Base-by-base conservation (phyloP, 2,797 vertebrate species). In the Xenopus petersii region DNA sequence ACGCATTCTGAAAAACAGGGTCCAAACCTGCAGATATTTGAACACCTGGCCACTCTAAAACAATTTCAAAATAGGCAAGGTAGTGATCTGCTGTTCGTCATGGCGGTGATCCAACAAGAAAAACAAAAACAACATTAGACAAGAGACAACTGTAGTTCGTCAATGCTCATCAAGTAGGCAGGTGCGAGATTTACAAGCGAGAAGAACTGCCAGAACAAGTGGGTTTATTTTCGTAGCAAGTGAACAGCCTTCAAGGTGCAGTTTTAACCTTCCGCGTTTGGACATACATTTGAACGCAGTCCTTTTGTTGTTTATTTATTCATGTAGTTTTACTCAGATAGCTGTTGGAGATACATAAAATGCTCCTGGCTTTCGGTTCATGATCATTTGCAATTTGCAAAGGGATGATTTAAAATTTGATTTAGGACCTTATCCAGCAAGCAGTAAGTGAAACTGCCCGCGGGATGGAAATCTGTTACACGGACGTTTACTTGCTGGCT, bases 341-440 rank as follows among this genome's bases (percentile, higher is more conserved):
- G 48, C 64, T 69, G 67, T 78, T 69, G 49, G 65, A 69, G 63
- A 68, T 65, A 46, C 24, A 9, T 61, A 70, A 42, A 73, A 60
- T 49, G 76, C 76, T 74, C 16, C 67, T 74, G 71, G 76, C 71
- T 49, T 61, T 64, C 51, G 70, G 33, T 46, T 65, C 51, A 62
- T 65, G 71, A 74, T 59, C 69, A 74, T 70, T 65, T 74, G 67
- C 66, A 78, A 73, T 69, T 73, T 73, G 65, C 71, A 70, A 70
- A 60, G 71, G 71, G 76, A 65, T 79, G 76, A 70, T 79, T 74
- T 70, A 55, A 73, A 79, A 74, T 70, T 51, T 74, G 76, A 79
- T 74, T 74, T 79, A 74, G 61, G 62, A 73, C 60, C 56, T 33
- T 60, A 64, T 79, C 67, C 71, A 79, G 62, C 26, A 36, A 55